Evolutionary conservation across 2,113 vertebrate genomes (phyloP), one percentile per base, ranked within the genome.

Genomic region (Hydropotes inermis): DNA sequence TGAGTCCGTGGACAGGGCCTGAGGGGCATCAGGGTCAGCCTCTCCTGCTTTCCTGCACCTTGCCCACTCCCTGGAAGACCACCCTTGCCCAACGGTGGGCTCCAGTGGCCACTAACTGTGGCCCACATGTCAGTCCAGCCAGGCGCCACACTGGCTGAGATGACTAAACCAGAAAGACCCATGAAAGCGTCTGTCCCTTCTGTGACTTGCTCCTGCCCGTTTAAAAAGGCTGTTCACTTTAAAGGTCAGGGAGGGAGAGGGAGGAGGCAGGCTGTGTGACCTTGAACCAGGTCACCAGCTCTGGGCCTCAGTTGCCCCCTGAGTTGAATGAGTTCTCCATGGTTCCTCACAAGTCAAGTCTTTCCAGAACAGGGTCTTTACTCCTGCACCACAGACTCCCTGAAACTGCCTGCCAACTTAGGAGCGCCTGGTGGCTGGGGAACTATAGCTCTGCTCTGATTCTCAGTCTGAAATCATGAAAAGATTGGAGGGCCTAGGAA

Each of bases 1-100:
- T 0, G 99, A 99, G 98, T 99, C 99, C 1, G 99, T 99, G 94
- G 99, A 99, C 98, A 99, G 98, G 45, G 99, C 99, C 99, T 99
- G 98, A 1, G n/a, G 91, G 45, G 36, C 1, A 16, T 0, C 13
- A 5, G 30, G 0, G 25, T 97, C 86, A 98, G 95, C 2, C 4
- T 7, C 25, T 4, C 30, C 85, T 5, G 0, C 21, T 1, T 11
- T 87, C 82, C 57, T 1, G 13, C 0, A 0, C 67, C 82, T 7
- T 13, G 5, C 47, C 52, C 16, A 9, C 28, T 33, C 45, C 57
- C 16, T 10, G 8, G n/a, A 39, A 67, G 4, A 15, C 12, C 78
- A 19, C 30, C 91, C 70, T 9, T 16, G 3, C 28, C 43, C 27
- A 39, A 2, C 1, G 33, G 47, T 7, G 8, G 21, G 17, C 64